Percentiles rank a stretch among this genome's conserved stretches.
Evolutionary conservation across 2,888 invertebrate genomes (phyloP).

Genomic region (Laothoe populi): DNA sequence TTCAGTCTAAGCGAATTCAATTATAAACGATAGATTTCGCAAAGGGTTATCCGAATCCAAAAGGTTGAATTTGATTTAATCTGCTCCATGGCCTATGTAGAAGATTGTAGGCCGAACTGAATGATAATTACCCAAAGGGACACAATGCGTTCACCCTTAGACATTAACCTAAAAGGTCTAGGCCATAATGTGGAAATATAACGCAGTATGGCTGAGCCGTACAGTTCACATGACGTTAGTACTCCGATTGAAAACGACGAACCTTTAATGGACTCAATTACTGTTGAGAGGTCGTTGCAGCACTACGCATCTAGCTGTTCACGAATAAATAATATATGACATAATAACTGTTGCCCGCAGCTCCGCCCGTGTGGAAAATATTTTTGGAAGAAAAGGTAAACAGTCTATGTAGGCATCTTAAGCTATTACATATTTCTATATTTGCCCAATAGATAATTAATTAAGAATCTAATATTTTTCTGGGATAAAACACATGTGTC

Average conservation of each 20-base stretch:
- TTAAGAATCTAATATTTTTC: too few relatives aligned
- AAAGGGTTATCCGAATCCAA: slow-evolving; percentile 1
- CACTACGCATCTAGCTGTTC: neutral
- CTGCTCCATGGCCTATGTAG: neutral
- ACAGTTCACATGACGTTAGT: slow-evolving; percentile 16
- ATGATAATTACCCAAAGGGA: slow-evolving; percentile 18
- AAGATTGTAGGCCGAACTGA: slow-evolving; percentile 2
- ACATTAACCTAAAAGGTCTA: slow-evolving; percentile 19
- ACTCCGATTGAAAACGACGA: slow-evolving; percentile 17
- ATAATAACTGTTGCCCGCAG: too few relatives aligned
- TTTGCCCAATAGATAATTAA: too few relatives aligned
- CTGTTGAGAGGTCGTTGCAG: neutral
- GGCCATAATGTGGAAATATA: slow-evolving; percentile 12
- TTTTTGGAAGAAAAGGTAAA: too few relatives aligned
- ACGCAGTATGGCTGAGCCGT: slow-evolving; percentile 5
- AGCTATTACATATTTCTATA: too few relatives aligned
- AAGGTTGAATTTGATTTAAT: slow-evolving; percentile 17
- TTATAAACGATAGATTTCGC: neutral
- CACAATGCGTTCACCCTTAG: slow-evolving; percentile 5
- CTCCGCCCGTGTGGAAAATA: too few relatives aligned
- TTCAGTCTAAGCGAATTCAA: neutral
- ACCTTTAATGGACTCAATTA: slow-evolving; percentile 10
- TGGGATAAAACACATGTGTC: too few relatives aligned
- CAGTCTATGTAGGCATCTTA: too few relatives aligned
- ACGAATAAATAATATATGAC: too few relatives aligned